Conservation (phyloP, 1,140 invertebrate genomes). For the Drosophila burlai region DNA sequence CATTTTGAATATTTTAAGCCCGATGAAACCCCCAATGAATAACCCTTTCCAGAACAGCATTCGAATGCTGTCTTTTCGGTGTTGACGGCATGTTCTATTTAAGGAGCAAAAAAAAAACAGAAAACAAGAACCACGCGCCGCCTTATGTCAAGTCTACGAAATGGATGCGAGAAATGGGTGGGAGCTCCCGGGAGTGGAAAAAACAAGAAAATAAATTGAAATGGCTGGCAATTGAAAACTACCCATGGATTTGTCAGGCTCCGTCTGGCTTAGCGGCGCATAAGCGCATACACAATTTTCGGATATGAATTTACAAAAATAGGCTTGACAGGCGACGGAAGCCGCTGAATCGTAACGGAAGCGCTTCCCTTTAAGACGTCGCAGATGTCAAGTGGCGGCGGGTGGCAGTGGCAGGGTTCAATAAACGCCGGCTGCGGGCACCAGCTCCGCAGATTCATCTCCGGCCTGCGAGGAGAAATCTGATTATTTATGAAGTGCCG, state of each 20-base stretch:
- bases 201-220: constrained; percentile 57
- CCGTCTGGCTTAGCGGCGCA: constrained; percentile 19
- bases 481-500: constrained; percentile 53
- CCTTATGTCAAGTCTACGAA: constrained; percentile 40
- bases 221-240: constrained; percentile 59
- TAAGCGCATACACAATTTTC: constrained; percentile 39
- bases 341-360: constrained; percentile 3
- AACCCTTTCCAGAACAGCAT: constrained; percentile 31
- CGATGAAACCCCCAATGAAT: not conserved
- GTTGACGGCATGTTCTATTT: constrained; percentile 45
- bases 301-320: constrained; percentile 33
- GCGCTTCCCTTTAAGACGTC: constrained; percentile 22
- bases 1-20: constrained; percentile 1
- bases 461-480: constrained; percentile 25
- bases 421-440: constrained; percentile 30
- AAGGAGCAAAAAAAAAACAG: constrained; percentile 19
- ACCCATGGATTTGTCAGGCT: constrained; percentile 42
- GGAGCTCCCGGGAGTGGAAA: not conserved
- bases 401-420: constrained; percentile 21
- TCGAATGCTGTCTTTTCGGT: not conserved
- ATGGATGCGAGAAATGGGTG: not conserved
- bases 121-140: constrained; percentile 7
- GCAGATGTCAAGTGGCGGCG: constrained; percentile 34
- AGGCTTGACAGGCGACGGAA: constrained; percentile 10
- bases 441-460: constrained; percentile 22